Evolutionary conservation across 1,140 invertebrate species (phyloP).

Genomic region (Asbolus verrucosus): DNA sequence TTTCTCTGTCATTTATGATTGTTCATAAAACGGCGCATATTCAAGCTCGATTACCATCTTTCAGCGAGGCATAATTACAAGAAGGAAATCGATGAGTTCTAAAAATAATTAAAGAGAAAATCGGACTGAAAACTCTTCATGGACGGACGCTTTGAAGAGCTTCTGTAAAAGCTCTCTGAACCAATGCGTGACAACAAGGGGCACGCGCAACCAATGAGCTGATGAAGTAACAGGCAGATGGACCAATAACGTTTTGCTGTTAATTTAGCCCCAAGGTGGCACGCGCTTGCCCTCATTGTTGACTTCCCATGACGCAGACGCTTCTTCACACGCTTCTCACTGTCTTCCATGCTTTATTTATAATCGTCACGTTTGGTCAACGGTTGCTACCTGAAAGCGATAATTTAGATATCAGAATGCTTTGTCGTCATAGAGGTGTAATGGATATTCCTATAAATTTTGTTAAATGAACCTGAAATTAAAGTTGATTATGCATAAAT

Average conservation of each 20-base stretch:
- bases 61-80: not conserved
- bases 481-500: too few species aligned
- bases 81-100: too few species aligned
- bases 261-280: conserved; percentile 47
- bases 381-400: conserved; percentile 13
- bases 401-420: conserved; percentile 20
- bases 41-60: too few species aligned
- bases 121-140: conserved; percentile 31
- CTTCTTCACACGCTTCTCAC: conserved; percentile 42
- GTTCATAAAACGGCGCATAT: too few species aligned
- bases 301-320: conserved; percentile 47
- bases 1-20: too few species aligned
- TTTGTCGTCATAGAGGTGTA: too few species aligned
- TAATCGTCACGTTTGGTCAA: conserved; percentile 26
- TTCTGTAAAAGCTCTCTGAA: conserved; percentile 49
- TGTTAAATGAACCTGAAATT: too few species aligned
- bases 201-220: conserved; percentile 51
- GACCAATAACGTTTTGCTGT: conserved; percentile 49
- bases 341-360: conserved; percentile 42
- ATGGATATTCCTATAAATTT: too few species aligned
- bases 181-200: conserved; percentile 52
- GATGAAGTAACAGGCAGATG: conserved; percentile 36
- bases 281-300: conserved; percentile 50
- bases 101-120: conserved; percentile 4
- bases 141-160: conserved; percentile 38